These are phyloP conservation scores for Rhyacophila brunnea DNA, from an alignment of 1,140 invertebrate species.

Conservation along the genomic window DNA sequence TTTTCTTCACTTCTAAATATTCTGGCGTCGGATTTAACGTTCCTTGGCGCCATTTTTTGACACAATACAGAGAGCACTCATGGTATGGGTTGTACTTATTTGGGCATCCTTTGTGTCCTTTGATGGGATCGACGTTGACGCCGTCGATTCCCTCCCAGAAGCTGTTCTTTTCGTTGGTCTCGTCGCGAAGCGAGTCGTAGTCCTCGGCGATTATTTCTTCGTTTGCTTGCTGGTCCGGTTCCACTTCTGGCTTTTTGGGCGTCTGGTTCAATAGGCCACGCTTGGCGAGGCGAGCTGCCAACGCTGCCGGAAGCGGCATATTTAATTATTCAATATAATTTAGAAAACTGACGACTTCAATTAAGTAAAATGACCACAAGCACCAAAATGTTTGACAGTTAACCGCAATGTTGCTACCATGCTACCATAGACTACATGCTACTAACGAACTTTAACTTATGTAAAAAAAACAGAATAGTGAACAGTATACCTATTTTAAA, in stretches of 20 bases:
- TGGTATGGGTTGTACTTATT: constrained; percentile 97
- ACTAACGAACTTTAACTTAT: no score
- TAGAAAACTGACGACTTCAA: no score
- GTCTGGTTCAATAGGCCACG: constrained; percentile 67
- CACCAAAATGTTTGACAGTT: no score
- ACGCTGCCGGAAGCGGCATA: constrained; percentile 86
- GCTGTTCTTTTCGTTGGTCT: constrained; percentile 43
- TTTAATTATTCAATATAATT: constrained; percentile 9
- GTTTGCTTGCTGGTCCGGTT: constrained; percentile 54
- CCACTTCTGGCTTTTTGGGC: constrained; percentile 41
- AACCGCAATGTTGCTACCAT: no score
- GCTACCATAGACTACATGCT: no score
- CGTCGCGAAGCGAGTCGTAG: constrained; percentile 64
- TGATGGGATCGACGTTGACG: constrained; percentile 59
- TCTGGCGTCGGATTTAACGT: constrained; percentile 67
- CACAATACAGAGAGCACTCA: constrained; percentile 86
- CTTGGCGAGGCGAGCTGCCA: constrained; percentile 82
- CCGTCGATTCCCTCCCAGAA: constrained; percentile 55
- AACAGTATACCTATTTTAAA: no score
- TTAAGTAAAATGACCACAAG: no score
- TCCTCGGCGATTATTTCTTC: constrained; percentile 89
- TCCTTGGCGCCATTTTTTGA: constrained; percentile 82
- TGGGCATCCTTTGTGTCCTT: constrained; percentile 80
- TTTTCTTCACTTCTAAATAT: constrained; percentile 73
- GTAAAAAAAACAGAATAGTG: no score